Conservation (phyloP, 2,888 invertebrate species). For the Miltochrista miniata region DNA sequence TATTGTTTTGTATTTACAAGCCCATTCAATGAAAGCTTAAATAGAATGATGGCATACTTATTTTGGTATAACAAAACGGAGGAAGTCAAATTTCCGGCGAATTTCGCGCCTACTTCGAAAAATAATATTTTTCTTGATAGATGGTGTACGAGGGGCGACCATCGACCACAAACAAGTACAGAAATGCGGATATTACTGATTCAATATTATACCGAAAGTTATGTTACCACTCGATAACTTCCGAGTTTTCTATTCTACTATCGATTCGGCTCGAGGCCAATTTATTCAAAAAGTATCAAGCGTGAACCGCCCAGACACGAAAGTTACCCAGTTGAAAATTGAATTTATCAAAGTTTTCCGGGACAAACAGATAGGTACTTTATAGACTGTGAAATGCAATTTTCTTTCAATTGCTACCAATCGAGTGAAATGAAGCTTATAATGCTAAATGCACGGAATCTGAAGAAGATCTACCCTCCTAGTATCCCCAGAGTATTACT, state of each 20-base stretch:
- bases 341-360: conserved; percentile 79
- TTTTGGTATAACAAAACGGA: conserved; percentile 22
- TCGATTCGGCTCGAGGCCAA: conserved; percentile 68
- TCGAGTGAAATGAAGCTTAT: conserved; percentile 55
- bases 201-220: conserved; percentile 54
- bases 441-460: conserved; percentile 45
- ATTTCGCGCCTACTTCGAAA: conserved; percentile 35
- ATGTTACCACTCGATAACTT: conserved; percentile 48
- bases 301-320: conserved; percentile 72
- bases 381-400: conserved; percentile 79
- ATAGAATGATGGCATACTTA: conserved; percentile 7
- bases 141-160: conserved; percentile 27
- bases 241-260: conserved; percentile 59
- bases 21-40: not conserved
- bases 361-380: conserved; percentile 74
- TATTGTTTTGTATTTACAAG: not conserved
- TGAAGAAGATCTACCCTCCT: conserved; percentile 15
- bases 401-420: conserved; percentile 73
- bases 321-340: conserved; percentile 77
- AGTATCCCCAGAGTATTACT: conserved; percentile 5
- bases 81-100: conserved; percentile 46
- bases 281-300: conserved; percentile 79
- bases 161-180: conserved; percentile 45
- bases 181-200: conserved; percentile 53
- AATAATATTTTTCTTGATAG: conserved; percentile 42